Base-by-base conservation (phyloP, 2,888 invertebrate species). In the Synergus japonicus region DNA sequence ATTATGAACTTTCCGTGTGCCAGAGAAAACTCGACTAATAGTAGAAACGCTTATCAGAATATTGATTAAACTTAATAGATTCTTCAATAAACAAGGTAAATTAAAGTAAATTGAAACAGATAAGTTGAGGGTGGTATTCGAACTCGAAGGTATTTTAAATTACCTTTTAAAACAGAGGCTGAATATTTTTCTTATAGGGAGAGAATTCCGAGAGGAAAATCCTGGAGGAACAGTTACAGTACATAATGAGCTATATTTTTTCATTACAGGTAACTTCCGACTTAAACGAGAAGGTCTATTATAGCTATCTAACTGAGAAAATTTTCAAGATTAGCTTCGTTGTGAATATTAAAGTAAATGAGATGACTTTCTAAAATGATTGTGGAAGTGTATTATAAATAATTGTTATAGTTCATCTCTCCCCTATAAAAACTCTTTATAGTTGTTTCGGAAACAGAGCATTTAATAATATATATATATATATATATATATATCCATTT, bases 31-130 rank as follows among this genome's bases (percentile, higher is more conserved):
- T 73, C 49, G 49, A 73, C 49, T 37, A 29, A 29, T 3, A 41
- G 66, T 63, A 44, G 41, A 15, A 73, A 73, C n/a, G 7, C n/a
- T 73, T 73, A 73, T 73, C n/a, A 54, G 73, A 49, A 73, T 73
- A 49, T 73, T 41, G 54, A 73, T 73, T 73, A 41, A 18, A 54
- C n/a, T 73, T 10, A 12, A 41, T 54, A 73, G 15, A 69, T 49
- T 69, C 46, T 22, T 46, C 44, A 15, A 44, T n/a, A n/a, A 54
- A 54, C 15, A 49, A 4, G 5, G 13, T 44, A 37, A 37, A 5
- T 37, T 37, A 7, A 37, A 37, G 37, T 37, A 37, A 37, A 37
- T 37, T 37, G 37, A 37, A 37, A 37, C 37, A 37, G 37, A 37
- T 37, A n/a, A 54, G 7, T 54, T 54, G 2, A n/a, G n/a, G 8